Percentiles rank a stretch among this genome's conserved stretches.
phyloP scores from a whole-genome alignment of 2,113 vertebrate genomes.

The Festucalex cinctus region DNA sequence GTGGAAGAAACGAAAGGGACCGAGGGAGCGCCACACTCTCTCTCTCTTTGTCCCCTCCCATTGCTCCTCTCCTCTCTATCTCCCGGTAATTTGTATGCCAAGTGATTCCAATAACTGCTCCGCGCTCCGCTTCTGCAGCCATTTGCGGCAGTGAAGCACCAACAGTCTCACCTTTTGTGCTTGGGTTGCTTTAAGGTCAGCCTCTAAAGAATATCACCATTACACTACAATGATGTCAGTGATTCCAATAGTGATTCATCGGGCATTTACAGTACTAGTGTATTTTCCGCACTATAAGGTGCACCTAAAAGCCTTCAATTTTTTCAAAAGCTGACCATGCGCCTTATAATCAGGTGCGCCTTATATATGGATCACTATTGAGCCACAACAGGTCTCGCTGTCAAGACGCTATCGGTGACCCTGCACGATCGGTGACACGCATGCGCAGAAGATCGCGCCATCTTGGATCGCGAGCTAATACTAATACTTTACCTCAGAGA shows the following conservation, averaged over 20 bases:
- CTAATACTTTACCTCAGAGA: too few relatives aligned
- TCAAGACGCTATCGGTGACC: too few relatives aligned
- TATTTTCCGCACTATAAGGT: too few relatives aligned
- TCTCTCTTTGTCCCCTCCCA: slow-evolving; percentile 9
- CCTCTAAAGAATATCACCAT: slow-evolving; percentile 35
- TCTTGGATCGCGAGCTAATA: too few relatives aligned
- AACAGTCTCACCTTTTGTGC: slow-evolving; percentile 15
- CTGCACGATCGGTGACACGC: too few relatives aligned
- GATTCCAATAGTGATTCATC: slow-evolving; percentile 11
- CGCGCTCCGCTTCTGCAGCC: slow-evolving; percentile 18
- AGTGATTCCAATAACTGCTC: slow-evolving; percentile 35
- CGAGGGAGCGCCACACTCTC: slow-evolving; percentile 10
- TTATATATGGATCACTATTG: too few relatives aligned
- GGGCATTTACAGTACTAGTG: slow-evolving; percentile 3
- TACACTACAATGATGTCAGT: slow-evolving; percentile 27
- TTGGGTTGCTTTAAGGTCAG: background rate
- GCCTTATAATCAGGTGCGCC: too few relatives aligned
- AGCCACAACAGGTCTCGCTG: too few relatives aligned
- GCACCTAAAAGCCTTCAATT: too few relatives aligned
- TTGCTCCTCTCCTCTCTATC: slow-evolving; percentile 19
- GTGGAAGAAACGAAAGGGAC: slow-evolving; percentile 15
- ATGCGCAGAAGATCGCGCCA: too few relatives aligned
- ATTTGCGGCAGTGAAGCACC: slow-evolving; percentile 22
- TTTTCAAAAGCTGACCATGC: too few relatives aligned
- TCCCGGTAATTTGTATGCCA: slow-evolving; percentile 24